Base-by-base conservation (phyloP, 2,113 vertebrate genomes). In the Gila orcuttii region DNA sequence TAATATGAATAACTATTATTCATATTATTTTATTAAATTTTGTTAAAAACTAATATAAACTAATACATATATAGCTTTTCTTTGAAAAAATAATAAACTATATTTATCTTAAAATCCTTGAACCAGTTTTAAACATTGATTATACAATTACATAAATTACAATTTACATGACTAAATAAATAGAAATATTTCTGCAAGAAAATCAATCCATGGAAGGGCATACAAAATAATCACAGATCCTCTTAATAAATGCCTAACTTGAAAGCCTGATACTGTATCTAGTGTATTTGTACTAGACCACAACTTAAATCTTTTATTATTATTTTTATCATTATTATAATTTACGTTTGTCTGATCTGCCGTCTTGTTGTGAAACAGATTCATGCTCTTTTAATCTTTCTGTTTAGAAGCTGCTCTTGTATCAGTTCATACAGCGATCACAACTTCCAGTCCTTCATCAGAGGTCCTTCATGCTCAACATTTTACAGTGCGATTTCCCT, bases 401-500 rank as follows among this genome's bases (percentile, higher is more conserved):
- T 17, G 33, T 62, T 47, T 81, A 47, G n/a, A 28, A 81, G 25
- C 17, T 68, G 42, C 21, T 81, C 25, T 66, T 15, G 39, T 45
- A 66, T 50, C 79, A 81, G n/a, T 25, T 42, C 25, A 8, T 25
- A 9, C 3, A 69, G 31, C 23, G 7, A 82, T 83, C 66, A 60
- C 52, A 75, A 39, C 69, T 55, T 55, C 28, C 55, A n/a, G 21
- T 75, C 52, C 42, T 82, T 85, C 60, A 79, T 33, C 68, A 83
- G 50, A 39, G 81, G 28, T 73, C 66, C 81, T 83, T 83, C 45
- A 69, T 79, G 83, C 83, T 84, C 79, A 74, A 62, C 36, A 55
- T 52, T 69, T 77, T 42, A 50, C 83, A 36, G 28, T 50, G 60
- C 25, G 25, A 47, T 85, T 80, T 59, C 66, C 71, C 79, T 60